Conservation (phyloP, 2,888 invertebrate species). For the Agrilus biguttatus region DNA sequence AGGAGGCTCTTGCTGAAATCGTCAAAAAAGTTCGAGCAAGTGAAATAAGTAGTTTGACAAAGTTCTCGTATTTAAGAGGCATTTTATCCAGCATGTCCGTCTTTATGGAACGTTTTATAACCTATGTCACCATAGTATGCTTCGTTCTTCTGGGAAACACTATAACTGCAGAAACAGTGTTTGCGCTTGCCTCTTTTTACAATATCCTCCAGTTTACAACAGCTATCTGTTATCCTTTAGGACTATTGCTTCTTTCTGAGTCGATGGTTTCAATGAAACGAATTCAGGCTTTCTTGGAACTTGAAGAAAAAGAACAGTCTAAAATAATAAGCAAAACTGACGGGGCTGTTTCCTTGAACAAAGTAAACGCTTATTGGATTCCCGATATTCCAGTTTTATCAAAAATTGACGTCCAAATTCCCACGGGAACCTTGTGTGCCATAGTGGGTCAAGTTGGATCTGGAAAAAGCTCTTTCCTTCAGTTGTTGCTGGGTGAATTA, state of each 20-base stretch:
- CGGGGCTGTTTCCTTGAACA: slow-evolving; percentile 10
- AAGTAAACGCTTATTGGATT: slow-evolving; percentile 17
- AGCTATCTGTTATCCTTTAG: slow-evolving; percentile 44
- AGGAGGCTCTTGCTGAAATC: slow-evolving; percentile 76
- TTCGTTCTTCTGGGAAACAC: slow-evolving; percentile 53
- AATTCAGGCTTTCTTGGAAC: slow-evolving; percentile 38
- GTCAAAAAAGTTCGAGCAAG: slow-evolving; percentile 30
- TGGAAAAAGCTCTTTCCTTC: slow-evolving; percentile 49
- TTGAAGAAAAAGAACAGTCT: slow-evolving; percentile 34
- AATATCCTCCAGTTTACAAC: slow-evolving; percentile 36
- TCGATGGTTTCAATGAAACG: slow-evolving; percentile 38
- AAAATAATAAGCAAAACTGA: slow-evolving; percentile 6
- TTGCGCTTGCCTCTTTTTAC: slow-evolving; percentile 32
- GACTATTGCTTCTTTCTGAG: slow-evolving; percentile 43
- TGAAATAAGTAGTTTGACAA: slow-evolving; percentile 15
- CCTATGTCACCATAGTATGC: slow-evolving; percentile 62
- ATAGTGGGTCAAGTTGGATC: slow-evolving; percentile 85
- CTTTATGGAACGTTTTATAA: slow-evolving; percentile 66
- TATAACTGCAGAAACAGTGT: slow-evolving; percentile 33
- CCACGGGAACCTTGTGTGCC: slow-evolving; percentile 43
- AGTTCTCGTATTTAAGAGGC: slow-evolving; percentile 44
- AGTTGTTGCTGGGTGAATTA: slow-evolving; percentile 45
- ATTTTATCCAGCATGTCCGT: slow-evolving; percentile 58
- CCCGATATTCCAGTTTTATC: slow-evolving; percentile 14
- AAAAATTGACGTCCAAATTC: slow-evolving; percentile 30